Evolutionary conservation across 2,797 vertebrate genomes (phyloP).

Genomic region (Paedocypris micromegethes): DNA sequence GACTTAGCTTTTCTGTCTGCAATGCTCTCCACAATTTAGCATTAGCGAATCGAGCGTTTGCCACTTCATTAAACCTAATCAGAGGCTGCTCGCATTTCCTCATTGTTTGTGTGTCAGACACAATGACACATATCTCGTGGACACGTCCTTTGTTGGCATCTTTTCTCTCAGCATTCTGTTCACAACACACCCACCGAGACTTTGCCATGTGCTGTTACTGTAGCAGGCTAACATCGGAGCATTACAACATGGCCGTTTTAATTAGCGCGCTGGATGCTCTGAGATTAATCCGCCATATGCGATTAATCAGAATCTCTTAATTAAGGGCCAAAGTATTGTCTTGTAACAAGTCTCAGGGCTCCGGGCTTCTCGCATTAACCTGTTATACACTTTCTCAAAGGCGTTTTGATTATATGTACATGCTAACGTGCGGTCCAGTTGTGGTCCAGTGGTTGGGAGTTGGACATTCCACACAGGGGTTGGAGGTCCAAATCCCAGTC

Average conservation of each 20-base stretch:
- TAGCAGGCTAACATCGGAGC: constrained; percentile 40
- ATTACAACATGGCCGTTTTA: constrained; percentile 51
- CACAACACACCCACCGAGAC: constrained; percentile 36
- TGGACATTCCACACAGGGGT: too few species aligned
- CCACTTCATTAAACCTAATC: constrained; percentile 8
- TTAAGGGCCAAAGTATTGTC: constrained; percentile 57
- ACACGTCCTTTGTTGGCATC: constrained; percentile 24
- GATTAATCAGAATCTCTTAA: constrained; percentile 68
- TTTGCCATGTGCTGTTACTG: constrained; percentile 34
- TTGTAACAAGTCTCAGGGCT: constrained; percentile 57
- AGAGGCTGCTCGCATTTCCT: neutral
- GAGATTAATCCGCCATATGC: constrained; percentile 60
- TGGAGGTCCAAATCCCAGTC: too few species aligned
- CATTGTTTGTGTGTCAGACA: constrained; percentile 32
- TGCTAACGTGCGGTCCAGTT: too few species aligned
- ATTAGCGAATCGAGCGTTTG: neutral
- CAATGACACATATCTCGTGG: constrained; percentile 43
- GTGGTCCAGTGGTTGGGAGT: too few species aligned
- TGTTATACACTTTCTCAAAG: constrained; percentile 52
- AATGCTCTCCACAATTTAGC: constrained; percentile 4
- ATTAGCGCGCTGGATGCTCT: constrained; percentile 56
- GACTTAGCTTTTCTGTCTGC: neutral
- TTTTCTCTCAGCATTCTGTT: constrained; percentile 5
- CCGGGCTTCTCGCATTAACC: constrained; percentile 49
- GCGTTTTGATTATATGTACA: constrained; percentile 31